These are phyloP conservation scores for Hirudo medicinalis DNA, from an alignment of 1,140 invertebrate species.

Conservation along the genomic window DNA sequence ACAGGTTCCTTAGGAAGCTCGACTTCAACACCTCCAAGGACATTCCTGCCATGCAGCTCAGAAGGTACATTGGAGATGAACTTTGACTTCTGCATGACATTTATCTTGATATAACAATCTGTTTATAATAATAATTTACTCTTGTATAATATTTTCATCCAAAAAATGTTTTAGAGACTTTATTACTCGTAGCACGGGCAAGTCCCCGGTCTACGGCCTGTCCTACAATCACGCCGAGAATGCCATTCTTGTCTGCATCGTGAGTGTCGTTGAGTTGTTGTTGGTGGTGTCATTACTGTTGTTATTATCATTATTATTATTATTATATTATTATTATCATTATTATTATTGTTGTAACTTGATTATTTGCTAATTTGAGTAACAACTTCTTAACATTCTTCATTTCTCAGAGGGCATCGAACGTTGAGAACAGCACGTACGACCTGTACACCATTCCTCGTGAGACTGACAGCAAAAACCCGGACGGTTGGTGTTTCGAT, in stretches of 20 bases:
- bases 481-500: conserved; percentile 38
- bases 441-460: conserved; percentile 82
- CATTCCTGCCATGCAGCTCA: conserved; percentile 77
- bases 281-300: neutral
- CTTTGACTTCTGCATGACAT: neutral
- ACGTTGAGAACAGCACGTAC: conserved; percentile 79
- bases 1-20: conserved; percentile 71
- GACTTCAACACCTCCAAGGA: conserved; percentile 89
- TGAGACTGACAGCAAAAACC: conserved; percentile 48
- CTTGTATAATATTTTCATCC: conserved; percentile 1
- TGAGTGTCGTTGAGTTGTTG: conserved; percentile 27
- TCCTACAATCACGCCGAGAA: conserved; percentile 93
- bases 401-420: conserved; percentile 45
- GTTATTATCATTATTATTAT: neutral
- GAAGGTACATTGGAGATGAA: conserved; percentile 48
- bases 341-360: neutral
- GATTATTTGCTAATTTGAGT: neutral
- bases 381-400: conserved; percentile 8
- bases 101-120: neutral
- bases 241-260: conserved; percentile 65
- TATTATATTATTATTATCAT: neutral
- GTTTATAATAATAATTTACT: no score
- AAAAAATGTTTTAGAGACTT: conserved; percentile 9
- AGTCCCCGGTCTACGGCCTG: conserved; percentile 53
- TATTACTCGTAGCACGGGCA: conserved; percentile 30